Evolutionary conservation across 2,888 invertebrate genomes (phyloP).

Genomic region (Ennomos quercinarius): DNA sequence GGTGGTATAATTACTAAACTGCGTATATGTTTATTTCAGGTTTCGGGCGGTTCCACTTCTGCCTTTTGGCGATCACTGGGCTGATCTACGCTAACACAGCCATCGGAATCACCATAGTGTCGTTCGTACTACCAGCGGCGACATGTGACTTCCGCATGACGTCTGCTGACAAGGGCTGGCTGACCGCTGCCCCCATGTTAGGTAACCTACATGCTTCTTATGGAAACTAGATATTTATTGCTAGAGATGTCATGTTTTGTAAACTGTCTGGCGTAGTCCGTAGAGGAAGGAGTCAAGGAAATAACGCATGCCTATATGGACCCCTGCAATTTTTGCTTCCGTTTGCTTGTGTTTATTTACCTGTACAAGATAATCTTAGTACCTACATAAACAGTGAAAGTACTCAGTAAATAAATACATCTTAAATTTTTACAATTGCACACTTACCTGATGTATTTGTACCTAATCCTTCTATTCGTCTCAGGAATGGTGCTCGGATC

Average conservation of each 20-base stretch:
- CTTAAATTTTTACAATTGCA: too few species aligned
- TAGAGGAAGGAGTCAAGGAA: conserved; percentile 15
- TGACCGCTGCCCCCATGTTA: conserved; percentile 91
- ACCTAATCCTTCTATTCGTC: conserved; percentile 9
- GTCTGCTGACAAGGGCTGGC: conserved; percentile 91
- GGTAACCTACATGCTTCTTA: conserved; percentile 73
- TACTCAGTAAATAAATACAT: too few species aligned
- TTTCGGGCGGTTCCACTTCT: conserved; percentile 93
- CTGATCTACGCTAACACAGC: conserved; percentile 94
- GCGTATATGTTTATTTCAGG: conserved; percentile 74
- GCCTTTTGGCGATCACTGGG: conserved; percentile 90
- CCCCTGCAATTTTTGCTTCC: conserved; percentile 15
- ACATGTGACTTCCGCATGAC: conserved; percentile 93
- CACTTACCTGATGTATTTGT: neutral
- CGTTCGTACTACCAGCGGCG: conserved; percentile 93
- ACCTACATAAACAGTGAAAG: too few species aligned
- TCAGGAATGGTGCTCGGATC: conserved; percentile 93
- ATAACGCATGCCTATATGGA: conserved; percentile 10
- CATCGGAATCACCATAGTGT: conserved; percentile 91
- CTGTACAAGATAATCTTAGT: neutral
- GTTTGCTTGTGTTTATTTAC: neutral
- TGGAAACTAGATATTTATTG: conserved; percentile 21
- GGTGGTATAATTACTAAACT: too few species aligned
- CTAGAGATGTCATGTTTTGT: conserved; percentile 11
- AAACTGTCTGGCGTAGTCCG: conserved; percentile 7